phyloP scores from a whole-genome alignment of 2,113 vertebrate species.

The Phalacrocorax aristotelis region DNA sequence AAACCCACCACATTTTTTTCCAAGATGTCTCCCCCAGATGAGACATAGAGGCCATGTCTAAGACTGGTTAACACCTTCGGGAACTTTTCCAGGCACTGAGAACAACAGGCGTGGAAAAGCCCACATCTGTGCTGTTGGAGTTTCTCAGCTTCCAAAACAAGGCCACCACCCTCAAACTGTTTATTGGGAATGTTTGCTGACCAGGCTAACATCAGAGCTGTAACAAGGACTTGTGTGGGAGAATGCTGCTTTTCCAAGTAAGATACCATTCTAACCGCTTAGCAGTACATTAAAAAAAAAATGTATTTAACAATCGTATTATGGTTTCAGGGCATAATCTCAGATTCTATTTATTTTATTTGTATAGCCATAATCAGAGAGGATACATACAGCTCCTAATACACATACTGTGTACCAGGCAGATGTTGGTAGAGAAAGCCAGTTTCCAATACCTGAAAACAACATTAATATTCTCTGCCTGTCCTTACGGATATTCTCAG shows the following conservation, averaged over 20 bases:
- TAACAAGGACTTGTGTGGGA: background rate
- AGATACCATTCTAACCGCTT: background rate
- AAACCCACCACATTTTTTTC: background rate
- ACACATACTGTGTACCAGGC: background rate
- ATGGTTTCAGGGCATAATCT: background rate
- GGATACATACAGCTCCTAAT: background rate
- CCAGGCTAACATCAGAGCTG: background rate
- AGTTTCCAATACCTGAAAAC: background rate
- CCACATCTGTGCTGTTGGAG: background rate
- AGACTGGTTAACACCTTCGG: background rate
- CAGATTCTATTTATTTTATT: background rate
- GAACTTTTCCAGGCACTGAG: background rate
- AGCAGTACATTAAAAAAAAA: background rate
- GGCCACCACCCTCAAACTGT: background rate
- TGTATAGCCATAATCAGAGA: background rate
- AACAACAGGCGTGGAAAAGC: background rate
- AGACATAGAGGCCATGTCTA: background rate
- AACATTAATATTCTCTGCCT: background rate
- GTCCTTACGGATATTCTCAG: background rate
- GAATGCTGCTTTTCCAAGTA: background rate
- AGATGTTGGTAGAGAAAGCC: background rate
- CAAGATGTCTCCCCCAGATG: background rate
- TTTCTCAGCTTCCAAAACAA: background rate
- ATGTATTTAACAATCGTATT: accelerated
- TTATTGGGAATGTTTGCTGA: background rate